Evolutionary conservation across 1,140 invertebrate species (phyloP).

Genomic region (Stegodyphus dumicola): DNA sequence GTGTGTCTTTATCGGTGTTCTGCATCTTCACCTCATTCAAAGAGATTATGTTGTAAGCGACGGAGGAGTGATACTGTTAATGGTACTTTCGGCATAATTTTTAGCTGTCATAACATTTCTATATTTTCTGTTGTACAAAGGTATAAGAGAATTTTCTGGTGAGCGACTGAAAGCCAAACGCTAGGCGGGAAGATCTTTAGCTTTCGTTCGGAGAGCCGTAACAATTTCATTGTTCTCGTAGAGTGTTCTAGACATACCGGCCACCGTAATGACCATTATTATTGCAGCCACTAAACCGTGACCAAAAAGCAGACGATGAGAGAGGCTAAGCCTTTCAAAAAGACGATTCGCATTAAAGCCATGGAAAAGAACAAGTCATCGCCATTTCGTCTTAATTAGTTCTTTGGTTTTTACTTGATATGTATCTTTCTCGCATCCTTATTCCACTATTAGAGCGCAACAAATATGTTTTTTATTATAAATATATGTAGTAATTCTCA

Average conservation of each 20-base stretch:
- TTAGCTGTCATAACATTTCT: no score
- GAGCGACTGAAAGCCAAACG: slow-evolving; percentile 15
- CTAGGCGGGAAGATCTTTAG: slow-evolving; percentile 18
- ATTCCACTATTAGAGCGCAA: not conserved
- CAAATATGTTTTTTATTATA: not conserved
- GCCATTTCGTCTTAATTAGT: not conserved
- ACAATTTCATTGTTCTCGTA: slow-evolving; percentile 46
- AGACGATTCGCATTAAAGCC: not conserved
- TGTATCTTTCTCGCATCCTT: not conserved
- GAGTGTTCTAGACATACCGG: slow-evolving; percentile 26
- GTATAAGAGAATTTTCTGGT: no score
- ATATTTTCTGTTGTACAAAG: no score
- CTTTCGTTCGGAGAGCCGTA: slow-evolving; percentile 12
- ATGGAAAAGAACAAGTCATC: not conserved
- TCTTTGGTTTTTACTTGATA: not conserved
- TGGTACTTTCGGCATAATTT: no score
- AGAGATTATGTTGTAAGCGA: no score
- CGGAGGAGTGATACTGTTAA: no score
- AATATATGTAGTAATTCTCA: not conserved
- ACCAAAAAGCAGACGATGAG: slow-evolving; percentile 1
- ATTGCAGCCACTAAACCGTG: slow-evolving; percentile 32
- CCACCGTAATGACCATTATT: slow-evolving; percentile 37
- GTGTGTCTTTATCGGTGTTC: no score
- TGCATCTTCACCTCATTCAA: no score
- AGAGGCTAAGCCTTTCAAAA: not conserved